Base-by-base conservation (phyloP, 1,140 invertebrate genomes). In the Nilaparvata lugens region DNA sequence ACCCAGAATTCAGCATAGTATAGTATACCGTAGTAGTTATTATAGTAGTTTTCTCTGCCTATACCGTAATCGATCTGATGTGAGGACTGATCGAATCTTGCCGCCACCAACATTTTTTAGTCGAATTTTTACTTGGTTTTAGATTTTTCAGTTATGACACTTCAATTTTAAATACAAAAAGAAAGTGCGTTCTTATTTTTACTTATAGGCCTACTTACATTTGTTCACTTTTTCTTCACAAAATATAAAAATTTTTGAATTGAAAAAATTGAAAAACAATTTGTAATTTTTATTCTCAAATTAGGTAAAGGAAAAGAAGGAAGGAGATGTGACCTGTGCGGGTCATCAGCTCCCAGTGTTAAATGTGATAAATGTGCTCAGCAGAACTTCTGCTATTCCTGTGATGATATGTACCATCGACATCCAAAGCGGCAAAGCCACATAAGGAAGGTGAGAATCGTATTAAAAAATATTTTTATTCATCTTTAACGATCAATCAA, bases 371-470 rank as follows among this genome's bases (percentile, higher is more conserved):
- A 86, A 66, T 95, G 91, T 72, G 80, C 80, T 18, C 80, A 82
- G 6, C 88, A 88, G 65, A 82, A 85, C 43, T 92, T 93, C 65
- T 95, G 90, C 68, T 79, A 83, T 58, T 87, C 88, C 5, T 95
- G 93, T 72, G 92, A 95, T 72, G 91, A 94, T 67, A 93, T 94
- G 86, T 95, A 93, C 72, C 92, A 95, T 71, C 80, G 91, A 64
- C 93, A 95, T 74, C 92, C 93, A 0, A 94, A 94, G 67, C 76
- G 92, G 64, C 83, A 86, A 64, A 75, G 78, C 48, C 93, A 95
- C 70, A 74, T 84, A 23, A 75, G 93, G 70, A 85, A 83, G 76
- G 89, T 84, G 75, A 76, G 70, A 56, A 35, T 13, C 52, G 13
- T 28, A n/a, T 38, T 51, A 16, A 16, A 16, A 51, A 16, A 51